A percentile compares a stretch with the other conserved stretches of the same genome.
Conservation (phyloP, 2,888 invertebrate genomes). For the Cerastoderma edule region DNA sequence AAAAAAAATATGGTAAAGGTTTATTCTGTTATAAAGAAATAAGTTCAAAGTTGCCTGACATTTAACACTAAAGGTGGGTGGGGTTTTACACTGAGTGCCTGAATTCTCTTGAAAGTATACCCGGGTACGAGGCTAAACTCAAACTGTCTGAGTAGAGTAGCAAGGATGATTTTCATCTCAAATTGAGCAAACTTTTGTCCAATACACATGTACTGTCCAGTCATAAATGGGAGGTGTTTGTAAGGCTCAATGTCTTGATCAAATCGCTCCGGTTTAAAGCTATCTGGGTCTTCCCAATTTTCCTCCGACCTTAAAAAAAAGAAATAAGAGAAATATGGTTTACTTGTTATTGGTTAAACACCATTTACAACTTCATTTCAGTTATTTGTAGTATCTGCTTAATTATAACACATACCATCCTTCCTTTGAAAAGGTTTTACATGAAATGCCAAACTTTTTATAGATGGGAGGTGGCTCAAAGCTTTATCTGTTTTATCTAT, state of each 20-base stretch:
- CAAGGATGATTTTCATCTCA: constrained; percentile 75
- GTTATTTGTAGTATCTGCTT: too few species aligned
- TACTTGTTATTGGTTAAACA: too few species aligned
- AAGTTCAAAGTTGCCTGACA: constrained; percentile 36
- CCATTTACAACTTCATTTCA: too few species aligned
- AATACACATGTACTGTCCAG: constrained; percentile 80
- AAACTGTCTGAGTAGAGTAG: constrained; percentile 68
- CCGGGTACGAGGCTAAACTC: constrained; percentile 68
- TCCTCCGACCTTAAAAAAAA: constrained; percentile 65
- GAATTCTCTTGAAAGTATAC: constrained; percentile 60
- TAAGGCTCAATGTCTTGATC: constrained; percentile 55
- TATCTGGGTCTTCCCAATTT: constrained; percentile 72
- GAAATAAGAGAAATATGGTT: too few species aligned
- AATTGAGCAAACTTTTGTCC: constrained; percentile 77
- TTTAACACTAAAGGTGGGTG: constrained; percentile 65
- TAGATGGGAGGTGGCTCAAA: too few species aligned
- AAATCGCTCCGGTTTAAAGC: constrained; percentile 77
- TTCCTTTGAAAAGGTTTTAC: too few species aligned
- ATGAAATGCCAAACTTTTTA: too few species aligned
- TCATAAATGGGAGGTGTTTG: constrained; percentile 73
- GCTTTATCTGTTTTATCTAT: too few species aligned
- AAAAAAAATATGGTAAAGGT: neutral
- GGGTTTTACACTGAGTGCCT: constrained; percentile 69
- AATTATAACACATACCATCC: too few species aligned
- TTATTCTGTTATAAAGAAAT: neutral